These are phyloP conservation scores for Lucilia sericata DNA, from an alignment of 1,140 invertebrate species.

Conservation along the genomic window DNA sequence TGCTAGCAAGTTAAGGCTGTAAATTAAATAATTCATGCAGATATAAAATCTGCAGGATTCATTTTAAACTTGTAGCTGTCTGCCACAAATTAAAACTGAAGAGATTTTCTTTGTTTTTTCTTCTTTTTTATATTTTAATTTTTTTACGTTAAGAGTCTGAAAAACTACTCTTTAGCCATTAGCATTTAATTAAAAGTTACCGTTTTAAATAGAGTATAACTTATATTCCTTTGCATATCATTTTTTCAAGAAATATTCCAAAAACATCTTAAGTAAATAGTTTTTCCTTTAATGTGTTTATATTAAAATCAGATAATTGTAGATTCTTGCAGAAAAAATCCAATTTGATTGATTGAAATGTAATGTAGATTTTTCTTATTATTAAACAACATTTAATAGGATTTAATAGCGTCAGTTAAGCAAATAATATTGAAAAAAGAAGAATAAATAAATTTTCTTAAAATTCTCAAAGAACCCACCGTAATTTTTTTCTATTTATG, in stretches of 20 bases:
- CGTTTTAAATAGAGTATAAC: no score
- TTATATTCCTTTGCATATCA: no score
- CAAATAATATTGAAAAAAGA: no score
- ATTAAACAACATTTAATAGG: no score
- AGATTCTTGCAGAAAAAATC: background rate
- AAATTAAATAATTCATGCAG: constrained; percentile 16
- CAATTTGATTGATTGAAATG: background rate
- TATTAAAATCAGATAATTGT: background rate
- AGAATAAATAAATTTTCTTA: no score
- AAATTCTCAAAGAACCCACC: no score
- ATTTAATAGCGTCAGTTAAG: no score
- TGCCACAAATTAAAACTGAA: background rate
- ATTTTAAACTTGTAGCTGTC: background rate
- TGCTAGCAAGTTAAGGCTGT: background rate
- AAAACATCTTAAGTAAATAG: background rate
- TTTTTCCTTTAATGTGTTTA: background rate
- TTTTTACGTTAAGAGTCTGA: background rate
- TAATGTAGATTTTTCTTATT: background rate
- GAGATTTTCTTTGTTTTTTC: background rate
- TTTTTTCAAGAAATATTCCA: background rate
- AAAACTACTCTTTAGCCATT: background rate
- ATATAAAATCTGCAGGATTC: background rate
- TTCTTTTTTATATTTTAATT: no score
- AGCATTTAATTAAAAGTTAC: background rate
- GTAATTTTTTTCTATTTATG: background rate